Evolutionary conservation across 92 coral and sea anemone species (phyloP).

Genomic region (Phenganax stokvisi): DNA sequence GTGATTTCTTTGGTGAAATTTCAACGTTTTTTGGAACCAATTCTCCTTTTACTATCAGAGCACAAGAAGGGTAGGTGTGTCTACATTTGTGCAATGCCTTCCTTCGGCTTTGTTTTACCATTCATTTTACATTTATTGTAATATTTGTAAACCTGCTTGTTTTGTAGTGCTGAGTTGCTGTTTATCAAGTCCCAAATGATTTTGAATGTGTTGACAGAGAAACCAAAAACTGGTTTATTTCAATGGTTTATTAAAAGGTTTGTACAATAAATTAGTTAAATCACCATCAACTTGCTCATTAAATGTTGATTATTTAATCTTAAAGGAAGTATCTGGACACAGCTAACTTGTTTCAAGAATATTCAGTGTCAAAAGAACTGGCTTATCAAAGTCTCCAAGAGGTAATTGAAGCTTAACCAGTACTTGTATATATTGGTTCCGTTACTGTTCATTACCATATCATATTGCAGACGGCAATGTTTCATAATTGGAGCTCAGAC

Average conservation of each 20-base stretch:
- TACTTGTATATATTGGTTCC: not conserved
- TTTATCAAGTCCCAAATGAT: constrained; percentile 26
- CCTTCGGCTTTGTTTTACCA: not conserved
- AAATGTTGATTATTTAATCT: not conserved
- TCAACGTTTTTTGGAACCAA: constrained; percentile 22
- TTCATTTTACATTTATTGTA: not conserved
- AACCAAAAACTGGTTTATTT: constrained; percentile 28
- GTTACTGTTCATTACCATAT: not conserved
- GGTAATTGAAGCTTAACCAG: not conserved
- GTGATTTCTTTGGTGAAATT: constrained; percentile 40
- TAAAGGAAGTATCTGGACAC: constrained; percentile 34
- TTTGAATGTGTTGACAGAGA: constrained; percentile 25
- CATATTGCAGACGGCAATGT: constrained; percentile 23
- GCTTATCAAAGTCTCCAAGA: constrained; percentile 37
- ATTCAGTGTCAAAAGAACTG: constrained; percentile 28
- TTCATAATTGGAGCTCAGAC: constrained; percentile 39
- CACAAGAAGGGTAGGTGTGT: constrained; percentile 20
- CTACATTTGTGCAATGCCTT: too few relatives aligned
- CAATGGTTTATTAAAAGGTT: constrained; percentile 41
- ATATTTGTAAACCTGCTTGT: not conserved
- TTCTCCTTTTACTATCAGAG: constrained; percentile 24
- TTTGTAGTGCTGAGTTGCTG: constrained; percentile 20
- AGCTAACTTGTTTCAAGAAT: constrained; percentile 22
- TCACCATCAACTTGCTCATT: not conserved
- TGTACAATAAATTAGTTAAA: not conserved